These are phyloP conservation scores for Drosophila emarginata DNA, from an alignment of 2,888 invertebrate species.

Conservation along the genomic window DNA sequence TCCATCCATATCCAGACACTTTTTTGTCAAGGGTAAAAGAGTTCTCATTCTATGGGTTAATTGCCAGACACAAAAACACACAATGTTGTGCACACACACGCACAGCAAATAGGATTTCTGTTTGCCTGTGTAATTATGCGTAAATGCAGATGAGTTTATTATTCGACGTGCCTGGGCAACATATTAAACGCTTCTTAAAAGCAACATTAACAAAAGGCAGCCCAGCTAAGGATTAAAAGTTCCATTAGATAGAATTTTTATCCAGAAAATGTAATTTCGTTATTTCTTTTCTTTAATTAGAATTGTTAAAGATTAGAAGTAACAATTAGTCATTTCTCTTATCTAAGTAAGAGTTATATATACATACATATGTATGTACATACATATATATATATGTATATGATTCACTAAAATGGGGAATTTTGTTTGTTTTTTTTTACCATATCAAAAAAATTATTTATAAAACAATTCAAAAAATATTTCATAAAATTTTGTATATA, in stretches of 20 bases:
- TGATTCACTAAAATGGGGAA: too few species aligned
- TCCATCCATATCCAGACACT: constrained; percentile 19
- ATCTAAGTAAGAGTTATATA: too few species aligned
- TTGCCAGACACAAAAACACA: constrained; percentile 51
- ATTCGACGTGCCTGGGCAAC: constrained; percentile 45
- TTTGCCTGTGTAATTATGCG: constrained; percentile 59
- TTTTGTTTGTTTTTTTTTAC: too few species aligned
- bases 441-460: too few species aligned
- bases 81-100: constrained; percentile 9
- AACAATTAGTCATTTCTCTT: too few species aligned
- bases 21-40: constrained; percentile 47
- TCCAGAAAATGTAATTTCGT: background rate
- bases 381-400: too few species aligned
- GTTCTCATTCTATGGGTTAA: constrained; percentile 51
- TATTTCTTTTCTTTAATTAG: too few species aligned
- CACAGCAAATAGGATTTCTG: constrained; percentile 2
- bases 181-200: constrained; percentile 1
- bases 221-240: background rate
- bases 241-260: too few species aligned
- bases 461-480: too few species aligned
- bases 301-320: too few species aligned
- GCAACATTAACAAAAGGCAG: background rate
- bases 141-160: constrained; percentile 61
- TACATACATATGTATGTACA: too few species aligned
- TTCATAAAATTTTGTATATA: too few species aligned